A percentile compares a stretch with the other conserved stretches of the same genome.
phyloP scores from a whole-genome alignment of 2,888 invertebrate species.

The Hedya salicella region DNA sequence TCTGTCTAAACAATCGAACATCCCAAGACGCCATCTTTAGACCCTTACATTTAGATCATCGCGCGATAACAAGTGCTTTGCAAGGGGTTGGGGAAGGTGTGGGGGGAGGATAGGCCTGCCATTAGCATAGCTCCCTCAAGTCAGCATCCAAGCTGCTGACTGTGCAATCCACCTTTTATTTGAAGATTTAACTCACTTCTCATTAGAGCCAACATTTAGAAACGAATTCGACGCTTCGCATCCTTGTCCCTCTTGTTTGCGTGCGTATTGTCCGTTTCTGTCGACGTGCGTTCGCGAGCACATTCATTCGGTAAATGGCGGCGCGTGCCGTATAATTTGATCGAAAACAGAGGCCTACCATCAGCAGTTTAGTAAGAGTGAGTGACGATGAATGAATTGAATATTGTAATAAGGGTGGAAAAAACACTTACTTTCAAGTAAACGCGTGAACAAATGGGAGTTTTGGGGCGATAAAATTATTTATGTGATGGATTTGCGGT shows the following conservation, averaged over 20 bases:
- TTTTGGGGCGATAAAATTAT: constrained; percentile 29
- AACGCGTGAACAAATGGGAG: constrained; percentile 33
- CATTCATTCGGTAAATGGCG: constrained; percentile 58
- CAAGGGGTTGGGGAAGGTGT: constrained; percentile 33
- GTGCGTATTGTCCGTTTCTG: constrained; percentile 56
- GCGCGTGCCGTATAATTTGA: constrained; percentile 75
- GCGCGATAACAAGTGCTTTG: constrained; percentile 68
- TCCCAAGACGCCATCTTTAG: constrained; percentile 66
- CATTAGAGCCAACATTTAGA: constrained; percentile 63
- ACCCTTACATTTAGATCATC: constrained; percentile 74
- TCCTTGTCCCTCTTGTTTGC: constrained; percentile 58
- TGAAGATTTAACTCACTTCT: constrained; percentile 79
- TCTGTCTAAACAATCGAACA: constrained; percentile 69
- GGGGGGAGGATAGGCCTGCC: constrained; percentile 49
- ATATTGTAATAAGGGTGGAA: constrained; percentile 41
- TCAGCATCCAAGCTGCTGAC: constrained; percentile 71
- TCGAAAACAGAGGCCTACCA: constrained; percentile 72
- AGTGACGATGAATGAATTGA: constrained; percentile 59
- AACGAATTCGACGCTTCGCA: constrained; percentile 63
- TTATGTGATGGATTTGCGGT: constrained; percentile 29
- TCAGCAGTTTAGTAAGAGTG: constrained; percentile 63
- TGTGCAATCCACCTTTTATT: constrained; percentile 77
- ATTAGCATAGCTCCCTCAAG: constrained; percentile 69
- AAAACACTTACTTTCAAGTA: constrained; percentile 30
- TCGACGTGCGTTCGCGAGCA: constrained; percentile 54